A percentile compares a stretch with the other conserved stretches of the same genome.
These are phyloP conservation scores for Penaeus vannamei DNA, from an alignment of 1,140 invertebrate species.

Conservation along the genomic window DNA sequence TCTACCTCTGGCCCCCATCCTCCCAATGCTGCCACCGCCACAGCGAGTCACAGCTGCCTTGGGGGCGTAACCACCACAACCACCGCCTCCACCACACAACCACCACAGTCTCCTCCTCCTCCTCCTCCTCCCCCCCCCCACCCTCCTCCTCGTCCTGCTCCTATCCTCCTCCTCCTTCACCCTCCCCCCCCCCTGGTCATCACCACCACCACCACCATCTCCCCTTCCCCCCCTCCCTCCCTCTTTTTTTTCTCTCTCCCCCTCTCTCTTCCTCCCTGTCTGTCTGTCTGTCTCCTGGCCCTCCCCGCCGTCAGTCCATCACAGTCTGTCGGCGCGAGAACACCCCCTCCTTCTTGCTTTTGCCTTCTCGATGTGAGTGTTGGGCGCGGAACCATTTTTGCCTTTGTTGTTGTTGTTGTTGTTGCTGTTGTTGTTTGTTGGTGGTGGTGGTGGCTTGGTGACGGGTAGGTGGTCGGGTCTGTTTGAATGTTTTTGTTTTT, in stretches of 20 bases:
- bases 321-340: too few relatives aligned
- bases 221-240: neutral
- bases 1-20: neutral
- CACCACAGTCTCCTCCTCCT: neutral
- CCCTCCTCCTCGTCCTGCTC: neutral
- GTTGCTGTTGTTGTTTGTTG: too few relatives aligned
- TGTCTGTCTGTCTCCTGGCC: neutral
- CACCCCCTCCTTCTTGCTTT: neutral
- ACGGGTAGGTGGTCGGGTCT: too few relatives aligned
- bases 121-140: neutral
- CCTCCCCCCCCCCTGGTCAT: neutral
- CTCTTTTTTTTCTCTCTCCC: neutral
- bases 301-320: neutral
- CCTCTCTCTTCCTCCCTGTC: neutral
- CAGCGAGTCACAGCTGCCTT: too few relatives aligned
- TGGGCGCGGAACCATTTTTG: too few relatives aligned
- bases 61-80: neutral
- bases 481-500: too few relatives aligned
- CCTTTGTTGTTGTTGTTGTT: too few relatives aligned
- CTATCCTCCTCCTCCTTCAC: neutral
- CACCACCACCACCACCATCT: neutral
- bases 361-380: neutral
- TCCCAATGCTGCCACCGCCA: conserved; percentile 2
- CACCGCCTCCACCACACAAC: conserved; percentile 46
- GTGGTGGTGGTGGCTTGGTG: too few relatives aligned